These are phyloP conservation scores for Cactoblastis cactorum DNA, from an alignment of 2,888 invertebrate genomes.

Conservation along the genomic window DNA sequence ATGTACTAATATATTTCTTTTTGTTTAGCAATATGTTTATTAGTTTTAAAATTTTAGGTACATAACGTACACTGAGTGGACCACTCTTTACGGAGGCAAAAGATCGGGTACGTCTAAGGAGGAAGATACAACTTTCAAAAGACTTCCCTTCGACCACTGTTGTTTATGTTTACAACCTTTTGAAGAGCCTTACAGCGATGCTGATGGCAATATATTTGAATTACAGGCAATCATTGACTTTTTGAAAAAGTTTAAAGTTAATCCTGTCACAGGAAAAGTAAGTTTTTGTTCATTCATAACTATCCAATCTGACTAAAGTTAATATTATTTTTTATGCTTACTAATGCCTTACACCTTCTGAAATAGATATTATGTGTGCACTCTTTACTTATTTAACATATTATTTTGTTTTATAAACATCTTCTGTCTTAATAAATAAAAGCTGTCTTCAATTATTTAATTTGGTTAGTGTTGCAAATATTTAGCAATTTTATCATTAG, in stretches of 20 bases:
- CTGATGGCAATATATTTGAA: constrained; percentile 95
- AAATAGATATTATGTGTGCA: too few relatives aligned
- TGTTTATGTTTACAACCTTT: constrained; percentile 95
- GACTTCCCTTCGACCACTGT: constrained; percentile 96
- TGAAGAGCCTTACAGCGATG: constrained; percentile 93
- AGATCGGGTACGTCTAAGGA: constrained; percentile 83
- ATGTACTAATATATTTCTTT: neutral
- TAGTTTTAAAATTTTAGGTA: constrained; percentile 78
- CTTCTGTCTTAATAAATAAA: too few relatives aligned
- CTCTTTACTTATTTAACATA: too few relatives aligned
- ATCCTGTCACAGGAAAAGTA: constrained; percentile 95
- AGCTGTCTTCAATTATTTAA: too few relatives aligned
- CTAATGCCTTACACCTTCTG: too few relatives aligned
- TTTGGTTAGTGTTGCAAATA: too few relatives aligned
- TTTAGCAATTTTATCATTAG: too few relatives aligned
- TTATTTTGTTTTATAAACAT: too few relatives aligned
- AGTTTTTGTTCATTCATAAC: neutral
- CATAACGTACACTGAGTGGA: constrained; percentile 92
- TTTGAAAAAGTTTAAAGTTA: constrained; percentile 93
- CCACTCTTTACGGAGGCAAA: constrained; percentile 93
- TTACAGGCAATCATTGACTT: constrained; percentile 91
- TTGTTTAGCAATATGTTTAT: neutral
- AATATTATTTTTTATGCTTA: too few relatives aligned
- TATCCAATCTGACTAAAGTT: too few relatives aligned
- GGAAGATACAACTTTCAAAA: constrained; percentile 90